Evolutionary conservation across 2,797 vertebrate species (phyloP).

Genomic region (Chelmon rostratus): DNA sequence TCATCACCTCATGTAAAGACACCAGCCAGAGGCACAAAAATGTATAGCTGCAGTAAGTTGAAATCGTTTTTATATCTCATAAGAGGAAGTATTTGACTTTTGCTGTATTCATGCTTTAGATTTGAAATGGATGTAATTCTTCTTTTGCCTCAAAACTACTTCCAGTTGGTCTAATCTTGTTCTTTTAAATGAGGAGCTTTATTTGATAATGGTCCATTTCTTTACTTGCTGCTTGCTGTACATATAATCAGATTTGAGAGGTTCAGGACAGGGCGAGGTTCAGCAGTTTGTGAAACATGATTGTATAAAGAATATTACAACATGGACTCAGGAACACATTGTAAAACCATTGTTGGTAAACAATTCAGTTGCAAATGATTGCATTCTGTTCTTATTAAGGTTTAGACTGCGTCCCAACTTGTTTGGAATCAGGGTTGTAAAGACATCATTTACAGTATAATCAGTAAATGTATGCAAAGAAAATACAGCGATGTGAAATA

Average conservation of each 20-base stretch:
- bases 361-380: too few relatives aligned
- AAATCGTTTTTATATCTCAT: not conserved
- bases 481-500: not conserved
- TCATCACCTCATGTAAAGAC: not conserved
- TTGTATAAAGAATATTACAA: too few relatives aligned
- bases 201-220: not conserved
- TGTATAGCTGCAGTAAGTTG: not conserved
- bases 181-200: not conserved
- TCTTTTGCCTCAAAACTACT: not conserved
- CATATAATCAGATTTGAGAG: not conserved
- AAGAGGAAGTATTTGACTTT: not conserved
- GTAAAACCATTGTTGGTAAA: too few relatives aligned
- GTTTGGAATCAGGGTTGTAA: too few relatives aligned
- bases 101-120: not conserved
- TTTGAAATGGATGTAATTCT: not conserved
- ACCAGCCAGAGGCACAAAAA: not conserved
- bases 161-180: not conserved
- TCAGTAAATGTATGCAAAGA: not conserved
- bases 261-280: too few relatives aligned
- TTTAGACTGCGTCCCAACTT: too few relatives aligned
- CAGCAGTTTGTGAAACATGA: too few relatives aligned
- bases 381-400: too few relatives aligned
- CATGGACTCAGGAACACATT: too few relatives aligned
- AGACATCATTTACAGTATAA: not conserved
- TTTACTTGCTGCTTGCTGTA: not conserved